Conservation (phyloP, 2,888 invertebrate genomes). For the Caenorhabditis sp. region DNA sequence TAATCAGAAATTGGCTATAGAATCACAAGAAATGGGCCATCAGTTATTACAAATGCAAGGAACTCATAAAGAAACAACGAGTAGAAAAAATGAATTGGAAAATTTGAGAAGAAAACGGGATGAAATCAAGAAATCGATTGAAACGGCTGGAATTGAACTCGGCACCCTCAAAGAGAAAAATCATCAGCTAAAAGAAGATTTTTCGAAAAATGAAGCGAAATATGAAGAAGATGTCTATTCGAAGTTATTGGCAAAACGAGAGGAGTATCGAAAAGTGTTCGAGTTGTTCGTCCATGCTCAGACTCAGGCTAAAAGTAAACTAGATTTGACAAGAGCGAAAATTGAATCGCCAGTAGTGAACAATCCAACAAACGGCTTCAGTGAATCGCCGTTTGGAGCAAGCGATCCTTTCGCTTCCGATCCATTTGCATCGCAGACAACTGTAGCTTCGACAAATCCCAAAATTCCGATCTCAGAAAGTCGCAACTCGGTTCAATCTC, state of each 20-base stretch:
- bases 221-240: constrained; percentile 11
- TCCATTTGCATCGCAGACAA: not conserved
- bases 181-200: constrained; percentile 41
- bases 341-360: not conserved
- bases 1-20: constrained; percentile 77
- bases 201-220: constrained; percentile 31
- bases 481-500: constrained; percentile 1
- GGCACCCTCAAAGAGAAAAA: constrained; percentile 41
- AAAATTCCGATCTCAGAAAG: constrained; percentile 12
- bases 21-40: constrained; percentile 68
- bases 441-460: not conserved
- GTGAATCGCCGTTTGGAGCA: not conserved
- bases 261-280: constrained; percentile 39
- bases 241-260: constrained; percentile 22
- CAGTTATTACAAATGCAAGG: constrained; percentile 65
- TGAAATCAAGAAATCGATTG: constrained; percentile 40
- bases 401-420: constrained; percentile 13
- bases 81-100: constrained; percentile 56
- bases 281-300: constrained; percentile 38
- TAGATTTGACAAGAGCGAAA: not conserved
- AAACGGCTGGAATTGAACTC: constrained; percentile 43
- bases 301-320: constrained; percentile 19
- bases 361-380: not conserved
- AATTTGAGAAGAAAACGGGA: constrained; percentile 49
- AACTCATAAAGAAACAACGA: constrained; percentile 51